These are phyloP conservation scores for Poecilia latipinna DNA, from an alignment of 2,113 vertebrate genomes.

Conservation along the genomic window DNA sequence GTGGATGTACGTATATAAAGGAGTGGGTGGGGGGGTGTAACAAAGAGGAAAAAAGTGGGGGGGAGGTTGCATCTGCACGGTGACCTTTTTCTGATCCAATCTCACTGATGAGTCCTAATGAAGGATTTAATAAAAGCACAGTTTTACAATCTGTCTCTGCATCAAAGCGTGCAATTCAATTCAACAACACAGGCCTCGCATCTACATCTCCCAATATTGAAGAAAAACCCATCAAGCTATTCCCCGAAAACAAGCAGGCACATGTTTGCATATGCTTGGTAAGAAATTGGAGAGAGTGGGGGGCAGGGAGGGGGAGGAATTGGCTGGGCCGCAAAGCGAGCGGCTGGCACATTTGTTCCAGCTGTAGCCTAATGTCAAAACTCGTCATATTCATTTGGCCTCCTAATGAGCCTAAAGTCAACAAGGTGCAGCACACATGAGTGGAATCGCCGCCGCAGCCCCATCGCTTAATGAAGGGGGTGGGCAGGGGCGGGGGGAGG, in stretches of 20 bases:
- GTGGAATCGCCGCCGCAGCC: conserved; percentile 38
- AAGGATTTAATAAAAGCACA: conserved; percentile 88
- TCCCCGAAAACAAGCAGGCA: conserved; percentile 40
- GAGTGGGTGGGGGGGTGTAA: conserved; percentile 35
- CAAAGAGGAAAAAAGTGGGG: conserved; percentile 32
- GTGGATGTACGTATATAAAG: conserved; percentile 18
- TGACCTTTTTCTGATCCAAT: conserved; percentile 88
- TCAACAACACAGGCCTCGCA: conserved; percentile 76
- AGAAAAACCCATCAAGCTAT: conserved; percentile 60
- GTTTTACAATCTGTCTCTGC: conserved; percentile 86
- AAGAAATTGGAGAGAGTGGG: conserved; percentile 10
- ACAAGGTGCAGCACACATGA: conserved; percentile 72
- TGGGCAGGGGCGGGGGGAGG: neutral
- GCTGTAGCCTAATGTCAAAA: conserved; percentile 82
- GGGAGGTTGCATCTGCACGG: conserved; percentile 76
- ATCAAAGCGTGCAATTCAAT: conserved; percentile 86
- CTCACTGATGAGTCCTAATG: conserved; percentile 88
- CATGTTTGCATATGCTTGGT: conserved; percentile 33
- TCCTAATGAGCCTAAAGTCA: conserved; percentile 80
- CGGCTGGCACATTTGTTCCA: conserved; percentile 81
- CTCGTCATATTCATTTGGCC: conserved; percentile 83
- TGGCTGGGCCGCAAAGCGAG: conserved; percentile 67
- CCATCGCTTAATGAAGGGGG: conserved; percentile 30
- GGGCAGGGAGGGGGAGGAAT: conserved; percentile 45
- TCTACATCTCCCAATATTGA: conserved; percentile 77